A percentile compares a stretch with the other conserved stretches of the same genome.
Conservation (phyloP, 2,113 vertebrate genomes). For the Pampusana beccarii region DNA sequence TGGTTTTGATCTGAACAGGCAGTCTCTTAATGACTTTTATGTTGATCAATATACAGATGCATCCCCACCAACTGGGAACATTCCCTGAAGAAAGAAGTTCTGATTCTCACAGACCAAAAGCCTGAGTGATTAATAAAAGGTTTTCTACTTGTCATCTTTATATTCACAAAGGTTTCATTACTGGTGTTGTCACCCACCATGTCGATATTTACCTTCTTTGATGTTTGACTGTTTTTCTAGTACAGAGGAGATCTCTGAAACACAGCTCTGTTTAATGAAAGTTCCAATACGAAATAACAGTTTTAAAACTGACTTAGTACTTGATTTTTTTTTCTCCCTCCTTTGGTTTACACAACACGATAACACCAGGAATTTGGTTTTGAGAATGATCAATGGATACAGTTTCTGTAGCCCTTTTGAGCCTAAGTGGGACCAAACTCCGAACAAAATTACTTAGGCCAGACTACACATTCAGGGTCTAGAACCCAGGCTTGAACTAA, state of each 20-base stretch:
- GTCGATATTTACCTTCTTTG: conserved; percentile 50
- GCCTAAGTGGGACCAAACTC: background rate
- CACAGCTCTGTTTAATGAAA: background rate
- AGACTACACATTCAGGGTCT: background rate
- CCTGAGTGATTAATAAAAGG: conserved; percentile 36
- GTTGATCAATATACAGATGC: background rate
- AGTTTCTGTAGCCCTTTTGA: background rate
- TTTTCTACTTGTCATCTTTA: conserved; percentile 58
- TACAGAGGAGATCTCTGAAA: conserved; percentile 36
- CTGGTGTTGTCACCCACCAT: conserved; percentile 49
- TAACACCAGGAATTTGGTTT: background rate
- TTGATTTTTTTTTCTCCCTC: background rate
- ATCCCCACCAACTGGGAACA: background rate
- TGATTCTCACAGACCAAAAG: conserved; percentile 13
- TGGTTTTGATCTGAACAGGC: background rate
- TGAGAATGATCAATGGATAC: background rate
- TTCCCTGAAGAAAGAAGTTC: background rate
- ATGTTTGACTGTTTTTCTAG: conserved; percentile 39
- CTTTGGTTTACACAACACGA: background rate
- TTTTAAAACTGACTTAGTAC: conserved; percentile 17
- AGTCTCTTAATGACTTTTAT: background rate
- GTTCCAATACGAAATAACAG: background rate
- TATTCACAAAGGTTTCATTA: conserved; percentile 44
- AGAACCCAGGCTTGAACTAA: background rate
- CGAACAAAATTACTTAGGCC: background rate